Conservation (phyloP, 2,797 vertebrate species). For the Sebastes taczanowskii region DNA sequence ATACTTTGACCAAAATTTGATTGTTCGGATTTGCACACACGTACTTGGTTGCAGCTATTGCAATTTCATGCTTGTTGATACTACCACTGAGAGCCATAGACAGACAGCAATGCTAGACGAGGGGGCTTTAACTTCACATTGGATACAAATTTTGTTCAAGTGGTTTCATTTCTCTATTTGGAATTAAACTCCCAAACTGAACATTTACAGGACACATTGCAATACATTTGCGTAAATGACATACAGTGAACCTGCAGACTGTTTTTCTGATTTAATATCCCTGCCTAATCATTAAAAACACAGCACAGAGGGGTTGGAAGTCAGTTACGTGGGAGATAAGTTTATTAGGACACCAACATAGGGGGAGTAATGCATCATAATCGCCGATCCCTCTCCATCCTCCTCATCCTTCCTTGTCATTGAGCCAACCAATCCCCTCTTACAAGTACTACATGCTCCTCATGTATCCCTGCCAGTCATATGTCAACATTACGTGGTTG, state of each 20-base stretch:
- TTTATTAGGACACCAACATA: conserved; percentile 26
- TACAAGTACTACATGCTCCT: conserved; percentile 45
- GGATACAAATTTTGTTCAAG: not conserved
- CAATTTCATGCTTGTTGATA: too few species aligned
- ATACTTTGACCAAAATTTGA: too few species aligned
- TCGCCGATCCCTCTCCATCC: conserved; percentile 41
- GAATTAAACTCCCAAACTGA: not conserved
- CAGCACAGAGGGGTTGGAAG: not conserved
- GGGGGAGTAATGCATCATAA: conserved; percentile 41
- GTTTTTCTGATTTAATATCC: not conserved
- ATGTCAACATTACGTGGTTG: conserved; percentile 7
- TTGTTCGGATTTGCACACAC: too few species aligned
- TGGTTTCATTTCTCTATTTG: not conserved
- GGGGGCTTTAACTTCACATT: not conserved
- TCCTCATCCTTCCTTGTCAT: conserved; percentile 9
- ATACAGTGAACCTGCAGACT: not conserved
- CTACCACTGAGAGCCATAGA: too few species aligned
- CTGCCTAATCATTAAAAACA: not conserved
- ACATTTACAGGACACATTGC: not conserved
- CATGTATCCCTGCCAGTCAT: conserved; percentile 32
- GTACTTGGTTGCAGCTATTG: too few species aligned
- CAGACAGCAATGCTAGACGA: not conserved
- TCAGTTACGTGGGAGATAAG: conserved; percentile 19
- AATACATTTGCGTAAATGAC: not conserved
- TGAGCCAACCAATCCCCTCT: conserved; percentile 47